Percentiles rank a stretch among this genome's conserved stretches.
These are phyloP conservation scores for Sebastes steindachneri DNA, from an alignment of 2,797 vertebrate species.

Conservation along the genomic window DNA sequence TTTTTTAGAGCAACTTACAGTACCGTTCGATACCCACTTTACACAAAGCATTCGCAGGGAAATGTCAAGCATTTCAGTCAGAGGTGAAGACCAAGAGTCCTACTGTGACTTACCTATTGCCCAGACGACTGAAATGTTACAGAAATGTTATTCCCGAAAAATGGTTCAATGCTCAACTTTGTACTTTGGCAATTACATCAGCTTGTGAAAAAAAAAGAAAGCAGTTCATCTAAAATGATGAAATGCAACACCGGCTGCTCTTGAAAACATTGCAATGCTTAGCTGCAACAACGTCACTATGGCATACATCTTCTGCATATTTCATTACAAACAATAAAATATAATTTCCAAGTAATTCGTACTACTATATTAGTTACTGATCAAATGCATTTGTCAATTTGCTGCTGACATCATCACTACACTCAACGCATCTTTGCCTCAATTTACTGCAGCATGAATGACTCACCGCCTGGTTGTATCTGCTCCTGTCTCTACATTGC, in stretches of 20 bases:
- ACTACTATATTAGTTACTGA: not conserved
- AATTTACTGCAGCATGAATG: not conserved
- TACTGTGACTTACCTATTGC: slow-evolving; percentile 30
- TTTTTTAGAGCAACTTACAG: not conserved
- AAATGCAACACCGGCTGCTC: not conserved
- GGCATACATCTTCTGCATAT: not conserved
- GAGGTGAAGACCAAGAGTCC: slow-evolving; percentile 20
- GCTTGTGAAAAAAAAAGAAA: not conserved
- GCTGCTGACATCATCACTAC: not conserved
- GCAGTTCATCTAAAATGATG: not conserved
- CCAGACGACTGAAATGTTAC: slow-evolving; percentile 5
- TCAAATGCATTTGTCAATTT: not conserved
- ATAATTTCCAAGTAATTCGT: not conserved
- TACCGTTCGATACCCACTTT: slow-evolving; percentile 7
- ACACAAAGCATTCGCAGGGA: slow-evolving; percentile 33
- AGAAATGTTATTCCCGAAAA: slow-evolving; percentile 1
- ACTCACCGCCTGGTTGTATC: not conserved
- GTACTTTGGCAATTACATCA: not conserved
- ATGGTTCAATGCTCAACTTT: not conserved
- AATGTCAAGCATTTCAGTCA: slow-evolving; percentile 51
- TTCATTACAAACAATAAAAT: not conserved
- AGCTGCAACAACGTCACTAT: not conserved
- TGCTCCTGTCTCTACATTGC: not conserved
- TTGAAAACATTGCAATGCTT: not conserved
- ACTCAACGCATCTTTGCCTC: not conserved